Base-by-base conservation (phyloP, 2,113 vertebrate genomes). In the Chlamydotis undulata region DNA sequence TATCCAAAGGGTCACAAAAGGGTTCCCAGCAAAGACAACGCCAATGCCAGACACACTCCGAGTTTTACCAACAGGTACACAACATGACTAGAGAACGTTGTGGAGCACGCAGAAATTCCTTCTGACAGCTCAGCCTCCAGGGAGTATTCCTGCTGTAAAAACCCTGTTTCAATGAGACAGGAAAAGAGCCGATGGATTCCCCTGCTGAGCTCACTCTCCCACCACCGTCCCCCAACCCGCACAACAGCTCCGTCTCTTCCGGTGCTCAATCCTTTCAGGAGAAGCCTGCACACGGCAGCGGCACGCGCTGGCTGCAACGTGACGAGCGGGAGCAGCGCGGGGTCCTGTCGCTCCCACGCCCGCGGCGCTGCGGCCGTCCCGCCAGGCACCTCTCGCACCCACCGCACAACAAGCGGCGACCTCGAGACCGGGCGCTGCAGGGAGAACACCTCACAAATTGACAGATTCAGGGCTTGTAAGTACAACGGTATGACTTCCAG, bases 301-400 rank as follows among this genome's bases (percentile, higher is more conserved):
- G 45, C 64, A 9, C 7, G 2, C 6, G 13, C 12, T 10, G 35
- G 35, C 69, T 6, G 11, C 7, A 33, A 12, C 41, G 11, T 41
- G 41, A 41, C 10, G 41, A 41, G 41, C 13, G 13, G 41, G 41
- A 41, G 41, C 41, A 41, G 41, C 41, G 41, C 13, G 13, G 41
- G 41, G 41, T 41, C 41, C 12, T 14, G 41, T 41, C 41, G 41
- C 39, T 39, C 39, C 39, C 39, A 10, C 13, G 41, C 41, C 41
- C 4, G 0, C 5, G 1, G 23, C 2, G 56, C 23, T 19, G 47
- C 16, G 4, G 1, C 65, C 4, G 7, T 19, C 9, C 63, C 6
- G 3, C 35, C 52, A 7, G 53, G 31, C 35, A 68, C 19, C 43
- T 35, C n/a, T 37, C 10, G 9, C n/a, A 24, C 53, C 14, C 1